phyloP scores from a whole-genome alignment of 1,140 invertebrate species.

The Prorops nasuta region DNA sequence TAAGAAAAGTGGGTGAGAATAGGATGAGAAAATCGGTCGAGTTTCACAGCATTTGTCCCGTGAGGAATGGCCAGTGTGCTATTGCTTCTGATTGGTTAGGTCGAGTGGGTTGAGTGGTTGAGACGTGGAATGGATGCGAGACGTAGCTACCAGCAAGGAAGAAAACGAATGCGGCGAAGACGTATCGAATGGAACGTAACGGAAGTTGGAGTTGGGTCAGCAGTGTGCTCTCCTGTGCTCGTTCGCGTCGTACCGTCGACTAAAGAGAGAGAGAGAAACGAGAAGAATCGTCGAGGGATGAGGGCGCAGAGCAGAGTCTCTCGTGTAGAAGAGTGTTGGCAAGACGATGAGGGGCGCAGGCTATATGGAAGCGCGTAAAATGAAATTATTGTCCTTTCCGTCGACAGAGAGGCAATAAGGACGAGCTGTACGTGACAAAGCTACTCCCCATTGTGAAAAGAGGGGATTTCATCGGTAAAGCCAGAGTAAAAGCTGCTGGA shows the following conservation, averaged over 20 bases:
- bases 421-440: neutral
- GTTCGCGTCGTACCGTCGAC: neutral
- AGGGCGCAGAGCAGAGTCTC: constrained; percentile 4
- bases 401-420: neutral
- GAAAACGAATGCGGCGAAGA: neutral
- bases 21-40: no score
- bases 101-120: no score
- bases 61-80: constrained; percentile 18
- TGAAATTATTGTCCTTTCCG: constrained; percentile 4
- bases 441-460: no score
- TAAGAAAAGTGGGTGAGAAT: no score
- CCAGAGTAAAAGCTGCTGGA: no score
- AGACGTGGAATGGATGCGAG: constrained; percentile 14
- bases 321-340: constrained; percentile 8
- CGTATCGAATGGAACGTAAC: neutral
- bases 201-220: neutral
- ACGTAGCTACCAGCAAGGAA: constrained; percentile 11
- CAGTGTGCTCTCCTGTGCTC: neutral
- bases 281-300: no score
- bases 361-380: neutral
- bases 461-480: no score
- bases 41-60: no score
- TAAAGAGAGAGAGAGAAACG: constrained; percentile 4
- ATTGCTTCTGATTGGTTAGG: constrained; percentile 14
- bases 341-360: no score